phyloP scores from a whole-genome alignment of 2,888 invertebrate genomes.

The Clepsis dumicolana region DNA sequence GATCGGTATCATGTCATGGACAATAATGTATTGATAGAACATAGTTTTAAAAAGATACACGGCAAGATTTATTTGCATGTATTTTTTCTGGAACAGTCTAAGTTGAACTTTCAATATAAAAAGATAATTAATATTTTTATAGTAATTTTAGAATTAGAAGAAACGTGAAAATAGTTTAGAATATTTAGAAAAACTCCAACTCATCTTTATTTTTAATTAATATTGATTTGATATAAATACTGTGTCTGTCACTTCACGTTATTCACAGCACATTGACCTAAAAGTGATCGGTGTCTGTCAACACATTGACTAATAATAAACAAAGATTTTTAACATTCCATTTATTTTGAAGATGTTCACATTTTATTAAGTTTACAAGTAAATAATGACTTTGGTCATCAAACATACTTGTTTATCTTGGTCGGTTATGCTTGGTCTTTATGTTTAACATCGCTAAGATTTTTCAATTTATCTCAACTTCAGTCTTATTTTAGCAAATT shows the following conservation, averaged over 20 bases:
- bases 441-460: background rate
- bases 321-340: background rate
- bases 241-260: no score
- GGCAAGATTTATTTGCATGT: no score
- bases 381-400: background rate
- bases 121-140: no score
- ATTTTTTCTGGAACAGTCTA: no score
- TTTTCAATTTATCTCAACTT: background rate
- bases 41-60: background rate
- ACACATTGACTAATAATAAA: background rate
- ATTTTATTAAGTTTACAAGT: background rate
- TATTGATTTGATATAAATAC: no score
- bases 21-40: background rate
- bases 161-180: no score
- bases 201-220: no score
- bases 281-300: background rate
- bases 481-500: constrained; percentile 6
- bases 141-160: no score
- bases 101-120: no score
- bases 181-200: no score
- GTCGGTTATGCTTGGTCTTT: background rate
- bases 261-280: background rate
- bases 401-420: background rate
- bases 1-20: no score
- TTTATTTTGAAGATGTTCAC: background rate